These are phyloP conservation scores for Musca vetustissima DNA, from an alignment of 1,140 invertebrate genomes.

Conservation along the genomic window DNA sequence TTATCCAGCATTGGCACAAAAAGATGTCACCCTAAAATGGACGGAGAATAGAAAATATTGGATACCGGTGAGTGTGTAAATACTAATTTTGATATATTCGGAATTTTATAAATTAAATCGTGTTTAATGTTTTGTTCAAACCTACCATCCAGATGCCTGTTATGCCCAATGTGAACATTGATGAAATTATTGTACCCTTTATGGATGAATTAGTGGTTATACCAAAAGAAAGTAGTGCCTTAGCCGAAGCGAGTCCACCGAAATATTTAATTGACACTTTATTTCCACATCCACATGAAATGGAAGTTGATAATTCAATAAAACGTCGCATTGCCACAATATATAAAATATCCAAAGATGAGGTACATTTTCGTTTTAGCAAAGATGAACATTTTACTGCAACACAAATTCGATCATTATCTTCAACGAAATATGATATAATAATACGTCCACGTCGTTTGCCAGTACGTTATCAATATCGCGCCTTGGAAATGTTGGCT, in stretches of 20 bases:
- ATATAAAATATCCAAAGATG: constrained; percentile 29
- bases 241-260: constrained; percentile 26
- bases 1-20: constrained; percentile 4
- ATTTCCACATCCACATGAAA: constrained; percentile 36
- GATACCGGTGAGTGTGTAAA: not conserved
- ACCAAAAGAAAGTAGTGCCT: constrained; percentile 34
- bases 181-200: constrained; percentile 28
- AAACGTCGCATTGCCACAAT: constrained; percentile 32
- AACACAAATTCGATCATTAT: not conserved
- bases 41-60: not conserved
- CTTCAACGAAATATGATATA: constrained; percentile 14
- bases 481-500: constrained; percentile 38
- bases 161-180: constrained; percentile 7
- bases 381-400: not conserved
- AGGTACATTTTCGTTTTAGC: constrained; percentile 31
- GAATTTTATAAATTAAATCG: not conserved
- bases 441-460: constrained; percentile 41
- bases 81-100: no score
- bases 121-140: no score
- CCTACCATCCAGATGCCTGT: constrained; percentile 8
- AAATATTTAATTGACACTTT: constrained; percentile 31
- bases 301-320: not conserved
- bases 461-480: constrained; percentile 36
- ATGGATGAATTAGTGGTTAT: constrained; percentile 44
- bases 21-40: not conserved